Evolutionary conservation across 2,888 invertebrate genomes (phyloP), one percentile per base, ranked within the genome.

Genomic region (Zootermopsis nevadensis): DNA sequence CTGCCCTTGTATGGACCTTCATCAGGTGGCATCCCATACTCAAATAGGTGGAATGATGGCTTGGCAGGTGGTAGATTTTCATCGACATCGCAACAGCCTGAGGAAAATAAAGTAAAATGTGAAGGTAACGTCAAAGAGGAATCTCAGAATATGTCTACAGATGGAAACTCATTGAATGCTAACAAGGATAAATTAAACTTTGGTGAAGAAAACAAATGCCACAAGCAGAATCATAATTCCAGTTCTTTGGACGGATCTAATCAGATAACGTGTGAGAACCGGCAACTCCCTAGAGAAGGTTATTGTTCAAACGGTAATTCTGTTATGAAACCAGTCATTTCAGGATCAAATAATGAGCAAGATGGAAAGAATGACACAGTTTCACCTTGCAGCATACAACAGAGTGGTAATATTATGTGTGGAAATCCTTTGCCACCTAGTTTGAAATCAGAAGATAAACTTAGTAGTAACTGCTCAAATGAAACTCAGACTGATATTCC

Each of bases 101-200:
- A 80, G 38, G 69, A 53, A 22, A 81, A 60, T 55, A 60, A 69
- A 81, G 30, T 33, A 42, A 81, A 81, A 30, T 72, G 69, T 72
- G 72, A 81, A 30, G 27, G 30, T 30, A 33, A 79, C 12, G 27
- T 60, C 27, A 60, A 60, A 60, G 60, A 33, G 7, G 69, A 69
- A 69, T 69, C 69, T 30, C 33, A 60, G 27, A n/a, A 69, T 31
- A 33, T 69, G 69, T 31, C 22, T 30, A 6, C 69, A 31, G 33
- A 15, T 69, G 33, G 33, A 22, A 69, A 6, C 8, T 15, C 22
- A 7, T 31, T 69, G 22, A 15, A 7, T 60, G 27, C 27, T n/a
- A 60, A 69, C 33, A 69, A 33, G 33, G 69, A 69, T 69, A 69
- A 69, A 69, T 8, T 33, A 22, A 69, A 69, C 12, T 69, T 15